phyloP scores from a whole-genome alignment of 1,140 invertebrate genomes.

The Spodoptera litura region DNA sequence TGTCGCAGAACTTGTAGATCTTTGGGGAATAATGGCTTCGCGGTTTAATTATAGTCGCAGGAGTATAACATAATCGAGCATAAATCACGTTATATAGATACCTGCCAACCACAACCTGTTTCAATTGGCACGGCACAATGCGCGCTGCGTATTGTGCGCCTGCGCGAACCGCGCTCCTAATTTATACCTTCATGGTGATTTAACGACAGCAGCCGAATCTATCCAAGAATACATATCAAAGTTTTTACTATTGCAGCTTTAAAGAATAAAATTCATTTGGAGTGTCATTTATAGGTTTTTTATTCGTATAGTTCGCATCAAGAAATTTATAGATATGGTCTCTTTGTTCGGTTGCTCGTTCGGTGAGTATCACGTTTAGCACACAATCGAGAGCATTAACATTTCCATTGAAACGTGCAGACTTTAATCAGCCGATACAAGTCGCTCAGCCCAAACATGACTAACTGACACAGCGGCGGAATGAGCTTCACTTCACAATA shows the following conservation, averaged over 20 bases:
- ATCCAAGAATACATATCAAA: slow-evolving; percentile 63
- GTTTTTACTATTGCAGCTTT: slow-evolving; percentile 65
- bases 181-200: slow-evolving; percentile 84
- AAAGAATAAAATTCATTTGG: slow-evolving; percentile 74
- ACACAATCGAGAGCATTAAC: slow-evolving; percentile 77
- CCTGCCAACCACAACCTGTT: slow-evolving; percentile 84
- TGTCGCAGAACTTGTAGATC: slow-evolving; percentile 68
- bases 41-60: slow-evolving; percentile 82
- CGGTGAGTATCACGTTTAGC: slow-evolving; percentile 72
- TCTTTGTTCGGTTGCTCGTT: slow-evolving; percentile 69
- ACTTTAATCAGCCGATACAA: slow-evolving; percentile 58
- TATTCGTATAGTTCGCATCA: slow-evolving; percentile 62
- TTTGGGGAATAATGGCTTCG: slow-evolving; percentile 81
- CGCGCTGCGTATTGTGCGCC: slow-evolving; percentile 68
- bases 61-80: slow-evolving; percentile 81
- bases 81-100: slow-evolving; percentile 83
- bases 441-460: slow-evolving; percentile 55
- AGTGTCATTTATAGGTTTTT: slow-evolving; percentile 63
- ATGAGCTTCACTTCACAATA: slow-evolving; percentile 21
- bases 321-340: slow-evolving; percentile 74
- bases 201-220: slow-evolving; percentile 66
- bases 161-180: slow-evolving; percentile 69
- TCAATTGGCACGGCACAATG: slow-evolving; percentile 80
- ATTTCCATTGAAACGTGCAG: slow-evolving; percentile 71
- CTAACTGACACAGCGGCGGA: slow-evolving; percentile 37